Evolutionary conservation across 2,113 vertebrate species (phyloP).

Genomic region (Corvus hawaiiensis): DNA sequence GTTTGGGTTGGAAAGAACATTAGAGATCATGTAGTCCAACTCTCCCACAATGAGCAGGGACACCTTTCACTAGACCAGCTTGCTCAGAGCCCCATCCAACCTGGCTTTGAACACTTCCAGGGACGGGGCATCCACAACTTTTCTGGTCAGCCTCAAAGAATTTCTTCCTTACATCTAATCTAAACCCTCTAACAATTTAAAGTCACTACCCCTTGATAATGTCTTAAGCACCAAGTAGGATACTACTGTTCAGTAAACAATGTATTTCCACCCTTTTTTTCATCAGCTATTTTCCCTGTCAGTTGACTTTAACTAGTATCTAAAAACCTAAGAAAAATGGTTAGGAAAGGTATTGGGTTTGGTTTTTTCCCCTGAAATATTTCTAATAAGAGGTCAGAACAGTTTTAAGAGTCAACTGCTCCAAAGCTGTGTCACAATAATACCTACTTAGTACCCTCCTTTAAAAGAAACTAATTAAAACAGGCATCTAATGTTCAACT

Average conservation of each 20-base stretch:
- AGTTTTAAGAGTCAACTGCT: not conserved
- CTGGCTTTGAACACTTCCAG: not conserved
- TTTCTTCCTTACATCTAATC: not conserved
- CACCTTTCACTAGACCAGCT: not conserved
- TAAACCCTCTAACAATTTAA: not conserved
- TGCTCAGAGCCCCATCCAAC: not conserved
- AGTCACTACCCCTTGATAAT: not conserved
- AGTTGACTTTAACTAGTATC: not conserved
- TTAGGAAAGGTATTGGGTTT: not conserved
- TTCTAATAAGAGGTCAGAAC: not conserved
- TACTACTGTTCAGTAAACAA: not conserved
- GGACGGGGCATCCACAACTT: not conserved
- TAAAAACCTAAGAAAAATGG: not conserved
- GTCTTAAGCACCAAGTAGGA: not conserved
- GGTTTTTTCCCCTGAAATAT: rapidly evolving
- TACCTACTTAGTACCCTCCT: not conserved
- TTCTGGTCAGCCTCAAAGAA: not conserved
- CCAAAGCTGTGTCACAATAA: not conserved
- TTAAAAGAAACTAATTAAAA: not conserved
- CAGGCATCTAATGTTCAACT: not conserved
- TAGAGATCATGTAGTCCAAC: not conserved
- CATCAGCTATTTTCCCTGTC: not conserved
- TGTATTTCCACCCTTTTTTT: not conserved
- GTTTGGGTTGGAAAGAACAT: not conserved
- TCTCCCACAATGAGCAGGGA: not conserved